Conservation (phyloP, 2,888 invertebrate species). For the Bhutanitis thaidina region DNA sequence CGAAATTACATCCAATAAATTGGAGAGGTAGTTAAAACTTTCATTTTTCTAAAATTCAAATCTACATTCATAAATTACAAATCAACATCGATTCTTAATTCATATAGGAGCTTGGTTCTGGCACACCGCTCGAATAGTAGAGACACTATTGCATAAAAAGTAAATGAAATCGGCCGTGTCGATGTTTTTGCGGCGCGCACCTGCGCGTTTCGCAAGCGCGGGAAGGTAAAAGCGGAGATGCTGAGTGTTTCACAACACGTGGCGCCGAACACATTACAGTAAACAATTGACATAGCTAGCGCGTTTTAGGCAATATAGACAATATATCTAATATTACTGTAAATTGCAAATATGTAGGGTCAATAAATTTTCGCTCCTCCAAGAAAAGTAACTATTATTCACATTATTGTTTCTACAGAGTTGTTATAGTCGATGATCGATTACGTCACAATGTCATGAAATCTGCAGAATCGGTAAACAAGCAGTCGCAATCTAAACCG, state of each 20-base stretch:
- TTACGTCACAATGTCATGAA: slow-evolving; percentile 21
- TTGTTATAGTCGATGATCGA: slow-evolving; percentile 21
- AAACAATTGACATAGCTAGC: slow-evolving; percentile 28
- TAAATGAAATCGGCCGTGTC: slow-evolving; percentile 69
- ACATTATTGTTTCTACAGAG: not conserved
- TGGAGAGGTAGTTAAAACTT: no score
- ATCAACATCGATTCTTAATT: not conserved
- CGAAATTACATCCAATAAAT: no score
- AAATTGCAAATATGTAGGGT: no score
- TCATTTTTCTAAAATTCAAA: not conserved
- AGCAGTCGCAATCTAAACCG: slow-evolving; percentile 54
- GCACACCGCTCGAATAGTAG: slow-evolving; percentile 36
- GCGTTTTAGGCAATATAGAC: slow-evolving; percentile 36
- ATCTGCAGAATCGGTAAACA: slow-evolving; percentile 44
- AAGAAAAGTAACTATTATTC: not conserved
- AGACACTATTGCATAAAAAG: slow-evolving; percentile 71
- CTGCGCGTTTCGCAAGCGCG: slow-evolving; percentile 80
- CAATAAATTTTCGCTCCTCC: no score
- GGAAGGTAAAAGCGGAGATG: slow-evolving; percentile 77
- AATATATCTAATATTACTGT: not conserved
- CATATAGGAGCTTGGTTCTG: slow-evolving; percentile 7
- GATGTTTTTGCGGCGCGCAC: slow-evolving; percentile 78
- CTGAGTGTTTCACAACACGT: slow-evolving; percentile 68
- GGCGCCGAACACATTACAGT: slow-evolving; percentile 40
- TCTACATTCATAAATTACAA: not conserved